Conservation (phyloP, 2,113 vertebrate species). For the Aramus guarauna region DNA sequence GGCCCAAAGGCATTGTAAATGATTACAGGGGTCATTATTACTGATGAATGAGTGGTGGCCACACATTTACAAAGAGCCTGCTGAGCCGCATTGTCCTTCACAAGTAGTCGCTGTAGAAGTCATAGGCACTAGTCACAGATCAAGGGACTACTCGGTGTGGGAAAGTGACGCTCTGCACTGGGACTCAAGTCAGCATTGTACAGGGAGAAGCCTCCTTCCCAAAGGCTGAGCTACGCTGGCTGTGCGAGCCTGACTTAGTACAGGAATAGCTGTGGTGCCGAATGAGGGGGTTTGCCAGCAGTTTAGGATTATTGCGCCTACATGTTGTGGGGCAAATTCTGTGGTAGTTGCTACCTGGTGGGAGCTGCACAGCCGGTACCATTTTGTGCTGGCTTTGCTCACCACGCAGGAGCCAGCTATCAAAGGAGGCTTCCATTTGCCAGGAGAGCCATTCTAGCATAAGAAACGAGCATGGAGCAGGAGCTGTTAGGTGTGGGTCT, state of each 20-base stretch:
- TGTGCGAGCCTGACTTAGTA: not conserved
- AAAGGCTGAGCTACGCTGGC: not conserved
- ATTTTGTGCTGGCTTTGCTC: not conserved
- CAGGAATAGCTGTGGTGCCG: not conserved
- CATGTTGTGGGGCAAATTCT: not conserved
- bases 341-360: not conserved
- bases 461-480: not conserved
- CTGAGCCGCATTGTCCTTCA: slow-evolving; percentile 1
- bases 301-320: not conserved
- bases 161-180: not conserved
- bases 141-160: not conserved
- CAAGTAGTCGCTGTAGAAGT: not conserved
- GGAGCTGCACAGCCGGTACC: not conserved
- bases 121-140: not conserved
- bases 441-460: not conserved
- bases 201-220: not conserved
- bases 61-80: slow-evolving; percentile 7
- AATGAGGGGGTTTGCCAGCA: not conserved
- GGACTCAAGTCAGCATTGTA: not conserved
- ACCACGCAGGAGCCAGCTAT: not conserved
- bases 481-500: not conserved
- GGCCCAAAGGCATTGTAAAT: slow-evolving; percentile 19
- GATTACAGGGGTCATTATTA: slow-evolving; percentile 35
- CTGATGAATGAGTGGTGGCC: not conserved
- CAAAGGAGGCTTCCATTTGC: not conserved